A percentile compares a stretch with the other conserved stretches of the same genome.
Conservation (phyloP, 2,797 vertebrate species). For the Chrosomus eos region DNA sequence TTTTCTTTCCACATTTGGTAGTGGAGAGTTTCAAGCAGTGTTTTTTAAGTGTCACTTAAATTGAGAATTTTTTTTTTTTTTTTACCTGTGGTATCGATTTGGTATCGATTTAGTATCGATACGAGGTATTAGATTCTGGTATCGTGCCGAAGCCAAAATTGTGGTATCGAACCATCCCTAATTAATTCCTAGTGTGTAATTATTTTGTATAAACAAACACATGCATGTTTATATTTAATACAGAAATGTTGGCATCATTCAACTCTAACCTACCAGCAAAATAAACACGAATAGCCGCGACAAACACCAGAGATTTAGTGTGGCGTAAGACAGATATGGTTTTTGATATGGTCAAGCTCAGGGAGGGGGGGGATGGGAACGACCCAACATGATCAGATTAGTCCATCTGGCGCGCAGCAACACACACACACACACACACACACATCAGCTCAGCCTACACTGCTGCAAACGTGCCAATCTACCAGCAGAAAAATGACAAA, state of each 20-base stretch:
- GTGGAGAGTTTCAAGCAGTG: too few relatives aligned
- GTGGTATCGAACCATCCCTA: too few relatives aligned
- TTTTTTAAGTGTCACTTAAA: too few relatives aligned
- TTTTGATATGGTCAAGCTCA: constrained; percentile 35
- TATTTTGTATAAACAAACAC: too few relatives aligned
- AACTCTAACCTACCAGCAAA: neutral
- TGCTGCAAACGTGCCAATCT: constrained; percentile 41
- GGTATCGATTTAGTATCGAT: too few relatives aligned
- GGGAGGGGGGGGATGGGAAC: constrained; percentile 12
- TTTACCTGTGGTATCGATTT: too few relatives aligned
- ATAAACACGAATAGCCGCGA: constrained; percentile 6
- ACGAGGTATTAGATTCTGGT: too few relatives aligned
- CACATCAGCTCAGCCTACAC: constrained; percentile 49
- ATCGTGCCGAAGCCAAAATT: too few relatives aligned
- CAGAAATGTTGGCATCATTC: neutral
- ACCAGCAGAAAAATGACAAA: constrained; percentile 40
- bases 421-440: constrained; percentile 42
- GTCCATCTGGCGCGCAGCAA: constrained; percentile 56
- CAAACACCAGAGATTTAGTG: constrained; percentile 30
- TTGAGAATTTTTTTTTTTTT: too few relatives aligned
- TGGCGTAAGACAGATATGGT: constrained; percentile 13
- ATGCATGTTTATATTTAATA: too few relatives aligned
- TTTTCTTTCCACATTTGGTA: too few relatives aligned
- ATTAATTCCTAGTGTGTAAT: too few relatives aligned
- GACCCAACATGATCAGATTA: constrained; percentile 34